These are phyloP conservation scores for Achatina immaculata DNA, from an alignment of 1,140 invertebrate genomes.

Conservation along the genomic window DNA sequence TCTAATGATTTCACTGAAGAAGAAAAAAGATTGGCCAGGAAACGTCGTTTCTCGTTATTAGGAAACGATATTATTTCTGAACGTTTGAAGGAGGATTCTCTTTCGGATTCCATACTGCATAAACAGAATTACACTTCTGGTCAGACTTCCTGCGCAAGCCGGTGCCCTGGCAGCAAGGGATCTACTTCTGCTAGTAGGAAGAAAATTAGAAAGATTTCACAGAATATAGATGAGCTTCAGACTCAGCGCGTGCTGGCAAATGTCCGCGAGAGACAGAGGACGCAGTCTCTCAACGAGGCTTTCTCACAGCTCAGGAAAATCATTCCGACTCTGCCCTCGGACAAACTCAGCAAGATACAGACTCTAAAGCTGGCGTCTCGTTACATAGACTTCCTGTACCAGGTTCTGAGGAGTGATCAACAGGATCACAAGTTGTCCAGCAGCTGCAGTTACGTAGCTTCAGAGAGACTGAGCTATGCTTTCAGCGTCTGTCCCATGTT, in stretches of 20 bases:
- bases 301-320: constrained; percentile 92
- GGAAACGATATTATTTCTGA: neutral
- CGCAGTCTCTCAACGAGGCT: constrained; percentile 96
- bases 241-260: constrained; percentile 93
- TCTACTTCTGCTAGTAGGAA: no score
- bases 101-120: neutral
- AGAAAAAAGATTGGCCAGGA: neutral
- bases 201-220: constrained; percentile 53
- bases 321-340: constrained; percentile 96
- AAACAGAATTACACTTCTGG: neutral
- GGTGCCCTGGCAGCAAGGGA: no score
- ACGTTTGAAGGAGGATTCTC: neutral
- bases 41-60: neutral
- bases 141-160: neutral
- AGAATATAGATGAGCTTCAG: constrained; percentile 68
- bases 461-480: constrained; percentile 92
- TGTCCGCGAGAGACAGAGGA: constrained; percentile 95
- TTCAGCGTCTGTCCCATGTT: constrained; percentile 98
- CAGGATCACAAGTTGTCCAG: constrained; percentile 66
- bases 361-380: constrained; percentile 91
- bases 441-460: constrained; percentile 83
- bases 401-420: constrained; percentile 76
- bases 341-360: constrained; percentile 98
- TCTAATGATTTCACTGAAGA: neutral
- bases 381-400: constrained; percentile 83